Evolutionary conservation across 2,888 invertebrate species (phyloP), one percentile per base, ranked within the genome.

Genomic region (Drosophila algonquin): DNA sequence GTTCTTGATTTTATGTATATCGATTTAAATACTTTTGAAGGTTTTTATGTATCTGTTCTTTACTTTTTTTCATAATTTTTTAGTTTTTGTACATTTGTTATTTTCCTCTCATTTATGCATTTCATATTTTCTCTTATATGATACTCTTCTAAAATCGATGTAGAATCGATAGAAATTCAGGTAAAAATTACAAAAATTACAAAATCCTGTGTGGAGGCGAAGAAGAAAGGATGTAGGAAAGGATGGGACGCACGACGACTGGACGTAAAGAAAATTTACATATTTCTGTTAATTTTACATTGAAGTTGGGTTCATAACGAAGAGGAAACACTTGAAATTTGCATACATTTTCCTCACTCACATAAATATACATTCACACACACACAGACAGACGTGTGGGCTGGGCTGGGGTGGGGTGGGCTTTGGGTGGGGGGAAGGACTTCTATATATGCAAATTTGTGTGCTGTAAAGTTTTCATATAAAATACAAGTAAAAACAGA

Each of bases 291-390:
- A 90, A 90, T 90, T 90, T 90, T 89, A 73, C 87, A 87, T 87
- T 80, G 77, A 89, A 89, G 89, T 89, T 88, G 77, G 89, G 90
- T 87, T 90, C 85, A 84, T 90, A 90, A 91, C 87, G 89, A 89
- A 89, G 89, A 90, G 90, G 91, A 90, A 91, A 90, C 89, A 90
- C 90, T 90, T 90, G 88, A 80, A 90, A 90, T 90, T 90, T 89
- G 87, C 90, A 90, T 90, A 90, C 83, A 90, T 87, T 88, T 87
- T 73, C 73, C 65, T 63, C 71, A 67, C 71, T 78, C 62, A 65
- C 40, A 68, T 63, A 62, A 46, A 76, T 30, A 56, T 35, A 45
- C 24, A 61, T 47, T 65, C 32, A 64, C 45, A 57, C 53, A 55
- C 27, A 60, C 45, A 58, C 24, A 24, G 24, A 24, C 32, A 48